These are phyloP conservation scores for Lithobates sylvaticus DNA, from an alignment of 2,797 vertebrate species.

Conservation along the genomic window DNA sequence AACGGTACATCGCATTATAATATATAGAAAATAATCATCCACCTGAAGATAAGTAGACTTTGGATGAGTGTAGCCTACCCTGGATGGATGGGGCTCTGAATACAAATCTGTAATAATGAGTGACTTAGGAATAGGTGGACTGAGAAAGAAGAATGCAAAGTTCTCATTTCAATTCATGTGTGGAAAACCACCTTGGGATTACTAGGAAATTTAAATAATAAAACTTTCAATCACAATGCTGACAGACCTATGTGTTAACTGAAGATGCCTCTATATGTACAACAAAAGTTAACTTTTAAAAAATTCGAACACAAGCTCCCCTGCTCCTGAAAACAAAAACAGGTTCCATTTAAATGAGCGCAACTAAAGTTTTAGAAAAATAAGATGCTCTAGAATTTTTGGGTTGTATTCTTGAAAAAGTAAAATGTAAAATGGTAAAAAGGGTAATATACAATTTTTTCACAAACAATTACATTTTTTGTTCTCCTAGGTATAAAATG, in stretches of 20 bases:
- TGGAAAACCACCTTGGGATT: conserved; percentile 48
- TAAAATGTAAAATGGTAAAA: no score
- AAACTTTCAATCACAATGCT: conserved; percentile 35
- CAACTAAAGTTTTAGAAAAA: no score
- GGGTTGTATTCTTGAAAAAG: no score
- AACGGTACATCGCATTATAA: conserved; percentile 51
- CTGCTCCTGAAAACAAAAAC: neutral
- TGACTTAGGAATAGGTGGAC: conserved; percentile 47
- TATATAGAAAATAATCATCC: conserved; percentile 58
- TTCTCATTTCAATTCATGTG: conserved; percentile 58
- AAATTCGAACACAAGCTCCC: neutral
- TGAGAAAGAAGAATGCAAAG: conserved; percentile 47
- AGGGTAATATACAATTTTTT: no score
- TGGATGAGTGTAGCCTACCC: conserved; percentile 42
- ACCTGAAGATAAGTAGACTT: conserved; percentile 55
- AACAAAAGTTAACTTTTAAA: conserved; percentile 6
- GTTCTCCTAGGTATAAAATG: no score
- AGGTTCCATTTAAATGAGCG: neutral
- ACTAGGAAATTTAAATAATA: conserved; percentile 46
- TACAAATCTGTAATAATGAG: conserved; percentile 58
- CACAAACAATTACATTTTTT: no score
- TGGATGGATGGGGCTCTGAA: conserved; percentile 45
- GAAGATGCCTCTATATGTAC: neutral
- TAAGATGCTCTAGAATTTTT: no score
- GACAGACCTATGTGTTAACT: conserved; percentile 4